Evolutionary conservation across 2,113 vertebrate species (phyloP), one percentile per base, ranked within the genome.

Genomic region (Echinops telfairi): DNA sequence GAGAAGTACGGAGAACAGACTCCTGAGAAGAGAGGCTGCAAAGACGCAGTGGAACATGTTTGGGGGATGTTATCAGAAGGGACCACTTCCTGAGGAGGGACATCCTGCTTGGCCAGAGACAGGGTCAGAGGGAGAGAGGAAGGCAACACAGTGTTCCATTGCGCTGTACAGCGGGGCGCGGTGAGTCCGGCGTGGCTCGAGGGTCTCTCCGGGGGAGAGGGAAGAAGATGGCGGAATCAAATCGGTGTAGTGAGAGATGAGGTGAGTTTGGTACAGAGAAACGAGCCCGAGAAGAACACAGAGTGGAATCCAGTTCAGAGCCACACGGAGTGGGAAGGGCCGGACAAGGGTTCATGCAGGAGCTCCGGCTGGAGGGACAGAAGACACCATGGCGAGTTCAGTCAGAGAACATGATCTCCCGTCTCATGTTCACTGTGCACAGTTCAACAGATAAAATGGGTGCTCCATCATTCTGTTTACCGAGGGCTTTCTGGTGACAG

Each of bases 301-400:
- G 57, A 16, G 20, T 33, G 40, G 57, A 36, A 16, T 6, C 31
- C 64, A 27, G 27, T 25, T 11, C 76, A 66, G 80, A 62, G 47
- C 43, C 0, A 8, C 2, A 6, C 2, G 3, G 27, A 1, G 43
- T 0, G 14, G 11, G 38, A 33, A 58, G 20, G 58, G 11, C 47
- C 2, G 0, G 0, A 1, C 16, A 23, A 62, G 19, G 60, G 47
- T 53, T 53, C 47, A 53, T 53, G 47, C 47, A n/a, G 10, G 47
- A 25, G 36, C 6, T 11, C 43, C 66, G 20, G 0, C 0, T 3
- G 0, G 15, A 47, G 53, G 14, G 27, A 0, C 15, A 33, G 76
- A 4, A 0, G 10, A 4, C 6, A 8, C 57, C 22, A 8, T 27
- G 15, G 17, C 6, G 47, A 20, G 0, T 2, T 0, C 16, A 6